phyloP scores from a whole-genome alignment of 2,797 vertebrate species.

The Etheostoma perlongum region DNA sequence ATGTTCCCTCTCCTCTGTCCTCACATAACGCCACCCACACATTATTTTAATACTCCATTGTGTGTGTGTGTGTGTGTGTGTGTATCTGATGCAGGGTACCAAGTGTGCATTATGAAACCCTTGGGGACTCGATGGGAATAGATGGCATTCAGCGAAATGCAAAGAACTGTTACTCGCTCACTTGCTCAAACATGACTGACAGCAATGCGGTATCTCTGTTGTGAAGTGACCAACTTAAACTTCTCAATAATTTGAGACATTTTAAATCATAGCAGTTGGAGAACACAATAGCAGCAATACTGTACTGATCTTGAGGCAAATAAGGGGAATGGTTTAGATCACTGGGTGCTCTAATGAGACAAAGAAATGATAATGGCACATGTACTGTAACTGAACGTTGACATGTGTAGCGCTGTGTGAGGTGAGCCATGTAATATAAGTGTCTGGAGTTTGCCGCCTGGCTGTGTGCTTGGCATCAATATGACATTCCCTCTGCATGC shows the following conservation, averaged over 20 bases:
- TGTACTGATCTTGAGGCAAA: background rate
- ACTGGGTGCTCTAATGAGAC: background rate
- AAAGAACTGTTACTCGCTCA: background rate
- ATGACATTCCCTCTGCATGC: slow-evolving; percentile 52
- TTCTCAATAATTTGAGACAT: background rate
- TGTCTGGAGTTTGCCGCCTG: slow-evolving; percentile 44
- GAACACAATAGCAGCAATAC: background rate
- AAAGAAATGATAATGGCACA: slow-evolving; percentile 21
- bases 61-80: background rate
- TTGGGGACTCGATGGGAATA: too few relatives aligned
- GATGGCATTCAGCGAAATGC: background rate
- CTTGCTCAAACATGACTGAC: background rate
- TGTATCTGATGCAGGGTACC: slow-evolving; percentile 1
- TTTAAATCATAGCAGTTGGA: background rate
- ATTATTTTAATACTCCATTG: background rate
- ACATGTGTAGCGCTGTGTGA: background rate
- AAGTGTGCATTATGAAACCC: background rate
- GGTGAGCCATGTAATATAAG: background rate
- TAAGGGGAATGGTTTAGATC: background rate
- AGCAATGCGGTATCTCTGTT: background rate
- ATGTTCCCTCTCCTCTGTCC: slow-evolving; percentile 29
- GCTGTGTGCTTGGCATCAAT: slow-evolving; percentile 47
- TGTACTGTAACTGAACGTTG: slow-evolving; percentile 11
- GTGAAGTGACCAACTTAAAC: background rate
- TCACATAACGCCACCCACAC: slow-evolving; percentile 37